phyloP scores from a whole-genome alignment of 2,113 vertebrate species.

The Catharus bicknelli region DNA sequence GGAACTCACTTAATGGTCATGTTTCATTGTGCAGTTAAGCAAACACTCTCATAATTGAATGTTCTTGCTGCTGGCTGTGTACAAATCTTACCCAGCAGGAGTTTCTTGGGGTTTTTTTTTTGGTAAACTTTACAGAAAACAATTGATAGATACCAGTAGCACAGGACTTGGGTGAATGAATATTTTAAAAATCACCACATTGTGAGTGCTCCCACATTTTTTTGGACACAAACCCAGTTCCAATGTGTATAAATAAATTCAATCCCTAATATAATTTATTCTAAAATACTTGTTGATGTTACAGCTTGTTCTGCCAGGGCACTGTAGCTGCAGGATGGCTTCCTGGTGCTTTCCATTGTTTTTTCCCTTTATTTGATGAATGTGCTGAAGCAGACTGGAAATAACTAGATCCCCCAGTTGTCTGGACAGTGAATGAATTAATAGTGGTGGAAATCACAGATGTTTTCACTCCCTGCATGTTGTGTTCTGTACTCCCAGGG shows the following conservation, averaged over 20 bases:
- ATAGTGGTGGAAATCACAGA: not conserved
- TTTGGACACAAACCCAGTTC: not conserved
- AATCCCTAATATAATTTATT: not conserved
- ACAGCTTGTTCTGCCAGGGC: not conserved
- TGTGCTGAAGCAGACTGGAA: not conserved
- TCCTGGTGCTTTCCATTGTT: not conserved
- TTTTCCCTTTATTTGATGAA: not conserved
- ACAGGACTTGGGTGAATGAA: not conserved
- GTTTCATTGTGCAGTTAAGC: not conserved
- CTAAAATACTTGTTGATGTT: not conserved
- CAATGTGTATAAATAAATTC: not conserved
- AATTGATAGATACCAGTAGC: not conserved
- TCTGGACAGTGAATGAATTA: not conserved
- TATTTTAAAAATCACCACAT: rapidly evolving
- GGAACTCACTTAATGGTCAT: not conserved
- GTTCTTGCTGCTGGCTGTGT: not conserved
- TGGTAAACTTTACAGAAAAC: not conserved
- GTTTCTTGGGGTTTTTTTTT: too few species aligned
- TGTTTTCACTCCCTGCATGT: not conserved
- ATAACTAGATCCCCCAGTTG: not conserved
- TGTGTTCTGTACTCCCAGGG: not conserved
- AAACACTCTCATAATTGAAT: not conserved
- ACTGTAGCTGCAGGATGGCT: not conserved
- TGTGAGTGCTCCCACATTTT: not conserved
- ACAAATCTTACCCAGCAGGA: not conserved